These are phyloP conservation scores for Melieria crassipennis DNA, from an alignment of 2,888 invertebrate species.

Conservation along the genomic window DNA sequence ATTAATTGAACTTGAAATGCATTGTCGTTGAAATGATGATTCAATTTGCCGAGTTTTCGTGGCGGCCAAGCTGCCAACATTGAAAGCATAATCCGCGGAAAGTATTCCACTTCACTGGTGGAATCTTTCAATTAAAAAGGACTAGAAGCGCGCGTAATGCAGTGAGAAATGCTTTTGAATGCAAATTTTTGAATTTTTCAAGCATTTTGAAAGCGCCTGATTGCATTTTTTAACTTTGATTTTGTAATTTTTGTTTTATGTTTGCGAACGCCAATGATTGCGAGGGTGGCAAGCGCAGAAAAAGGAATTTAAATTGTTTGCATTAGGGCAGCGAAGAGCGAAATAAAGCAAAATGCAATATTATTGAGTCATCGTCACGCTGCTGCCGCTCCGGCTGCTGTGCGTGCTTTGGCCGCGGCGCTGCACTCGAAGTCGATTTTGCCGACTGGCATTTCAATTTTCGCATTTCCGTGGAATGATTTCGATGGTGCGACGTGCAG, in stretches of 20 bases:
- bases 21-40: too few relatives aligned
- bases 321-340: conserved; percentile 25
- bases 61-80: too few relatives aligned
- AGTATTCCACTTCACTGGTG: too few relatives aligned
- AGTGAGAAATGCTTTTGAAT: conserved; percentile 29
- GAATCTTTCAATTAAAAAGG: too few relatives aligned
- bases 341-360: conserved; percentile 12
- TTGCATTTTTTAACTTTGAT: conserved; percentile 47
- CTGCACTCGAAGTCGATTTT: not conserved
- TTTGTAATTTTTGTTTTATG: conserved; percentile 32
- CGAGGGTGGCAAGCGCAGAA: conserved; percentile 16
- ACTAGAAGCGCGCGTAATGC: not conserved
- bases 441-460: conserved; percentile 23
- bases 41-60: too few relatives aligned
- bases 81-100: too few relatives aligned
- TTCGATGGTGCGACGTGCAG: not conserved
- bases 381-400: not conserved
- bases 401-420: too few relatives aligned
- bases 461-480: conserved; percentile 18
- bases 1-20: too few relatives aligned
- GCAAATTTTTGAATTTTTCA: conserved; percentile 21
- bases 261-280: conserved; percentile 6
- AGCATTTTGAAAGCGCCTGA: conserved; percentile 35
- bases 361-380: conserved; percentile 15
- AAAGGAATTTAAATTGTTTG: conserved; percentile 18